phyloP scores from a whole-genome alignment of 2,888 invertebrate species.

The Opisthograptis luteolata region DNA sequence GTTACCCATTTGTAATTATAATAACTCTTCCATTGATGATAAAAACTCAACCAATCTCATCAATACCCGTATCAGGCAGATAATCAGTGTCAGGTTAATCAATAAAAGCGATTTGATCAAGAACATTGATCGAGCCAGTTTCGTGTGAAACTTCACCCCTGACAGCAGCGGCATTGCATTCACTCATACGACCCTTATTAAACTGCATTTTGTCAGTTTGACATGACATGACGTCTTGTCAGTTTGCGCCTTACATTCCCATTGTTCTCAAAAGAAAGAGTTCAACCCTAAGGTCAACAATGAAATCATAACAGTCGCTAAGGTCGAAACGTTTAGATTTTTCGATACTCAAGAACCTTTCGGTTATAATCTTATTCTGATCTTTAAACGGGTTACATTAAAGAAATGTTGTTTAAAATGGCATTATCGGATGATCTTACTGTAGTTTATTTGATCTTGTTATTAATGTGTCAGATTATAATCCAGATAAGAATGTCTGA shows the following conservation, averaged over 20 bases:
- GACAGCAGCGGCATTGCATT: conserved; percentile 31
- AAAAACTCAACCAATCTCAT: too few relatives aligned
- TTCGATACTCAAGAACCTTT: conserved; percentile 40
- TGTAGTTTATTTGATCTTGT: conserved; percentile 39
- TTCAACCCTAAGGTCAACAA: conserved; percentile 56
- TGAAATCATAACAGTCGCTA: conserved; percentile 51
- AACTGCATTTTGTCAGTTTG: conserved; percentile 58
- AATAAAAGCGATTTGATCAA: conserved; percentile 13
- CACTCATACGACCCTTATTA: conserved; percentile 51
- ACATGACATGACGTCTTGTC: conserved; percentile 59
- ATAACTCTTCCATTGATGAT: too few relatives aligned
- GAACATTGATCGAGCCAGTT: conserved; percentile 13
- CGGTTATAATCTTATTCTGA: conserved; percentile 53
- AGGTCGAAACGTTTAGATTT: conserved; percentile 52
- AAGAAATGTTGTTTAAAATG: conserved; percentile 47
- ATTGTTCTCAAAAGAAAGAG: conserved; percentile 59
- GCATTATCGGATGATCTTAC: conserved; percentile 54
- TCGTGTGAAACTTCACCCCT: conserved; percentile 45
- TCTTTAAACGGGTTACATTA: conserved; percentile 43
- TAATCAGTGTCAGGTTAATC: conserved; percentile 27
- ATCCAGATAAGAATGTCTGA: not conserved
- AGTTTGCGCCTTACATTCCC: conserved; percentile 44
- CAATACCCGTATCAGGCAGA: conserved; percentile 19
- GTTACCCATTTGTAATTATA: too few relatives aligned
- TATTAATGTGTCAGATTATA: conserved; percentile 16